Evolutionary conservation across 2,113 vertebrate species (phyloP).

Genomic region (Cricetomys ansorgei): DNA sequence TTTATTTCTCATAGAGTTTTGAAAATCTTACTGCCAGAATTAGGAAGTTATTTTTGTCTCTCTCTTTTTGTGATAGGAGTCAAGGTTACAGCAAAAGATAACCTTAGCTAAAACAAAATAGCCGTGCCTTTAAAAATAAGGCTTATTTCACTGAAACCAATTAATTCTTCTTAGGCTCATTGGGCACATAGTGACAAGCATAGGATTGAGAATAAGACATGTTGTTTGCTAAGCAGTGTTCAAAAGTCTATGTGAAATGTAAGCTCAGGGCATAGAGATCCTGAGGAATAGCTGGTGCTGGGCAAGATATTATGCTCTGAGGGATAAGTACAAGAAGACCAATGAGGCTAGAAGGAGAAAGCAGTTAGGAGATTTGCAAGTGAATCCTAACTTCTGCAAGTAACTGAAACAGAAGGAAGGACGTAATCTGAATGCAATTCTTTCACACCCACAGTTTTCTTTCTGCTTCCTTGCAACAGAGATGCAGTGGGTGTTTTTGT

Average conservation of each 20-base stretch:
- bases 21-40: background rate
- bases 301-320: background rate
- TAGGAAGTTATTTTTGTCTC: background rate
- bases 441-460: background rate
- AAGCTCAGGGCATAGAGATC: background rate
- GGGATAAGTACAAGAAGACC: background rate
- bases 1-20: conserved; percentile 15
- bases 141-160: conserved; percentile 45
- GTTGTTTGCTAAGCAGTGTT: background rate
- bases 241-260: background rate
- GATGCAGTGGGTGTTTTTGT: conserved; percentile 4
- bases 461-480: background rate
- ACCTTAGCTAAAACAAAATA: background rate
- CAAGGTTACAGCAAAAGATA: background rate
- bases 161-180: background rate
- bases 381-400: conserved; percentile 24
- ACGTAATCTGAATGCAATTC: background rate
- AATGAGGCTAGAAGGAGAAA: background rate
- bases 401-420: background rate
- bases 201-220: background rate
- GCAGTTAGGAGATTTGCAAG: background rate
- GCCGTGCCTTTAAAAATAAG: background rate
- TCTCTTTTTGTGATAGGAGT: background rate
- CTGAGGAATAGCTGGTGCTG: background rate
- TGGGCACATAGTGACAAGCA: background rate